Percentiles rank a stretch among this genome's conserved stretches.
Evolutionary conservation across 2,113 vertebrate species (phyloP).

Genomic region (Gambusia affinis): DNA sequence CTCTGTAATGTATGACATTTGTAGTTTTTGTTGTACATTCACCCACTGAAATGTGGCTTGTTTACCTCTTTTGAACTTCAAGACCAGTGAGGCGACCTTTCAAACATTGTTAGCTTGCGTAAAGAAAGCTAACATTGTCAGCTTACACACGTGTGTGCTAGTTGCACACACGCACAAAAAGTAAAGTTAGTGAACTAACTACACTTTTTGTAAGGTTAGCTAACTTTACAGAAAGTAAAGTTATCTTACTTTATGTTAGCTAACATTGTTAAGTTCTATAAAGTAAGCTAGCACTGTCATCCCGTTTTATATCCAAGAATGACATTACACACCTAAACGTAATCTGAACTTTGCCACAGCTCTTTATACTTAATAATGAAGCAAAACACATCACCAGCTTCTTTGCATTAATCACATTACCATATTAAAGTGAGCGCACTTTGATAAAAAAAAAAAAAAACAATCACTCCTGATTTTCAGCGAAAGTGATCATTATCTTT

Average conservation of each 20-base stretch:
- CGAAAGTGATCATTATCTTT: conserved; percentile 42
- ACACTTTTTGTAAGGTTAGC: too few relatives aligned
- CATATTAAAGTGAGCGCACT: conserved; percentile 42
- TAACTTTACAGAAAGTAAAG: too few relatives aligned
- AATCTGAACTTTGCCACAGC: conserved; percentile 54
- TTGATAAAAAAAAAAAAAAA: conserved; percentile 3
- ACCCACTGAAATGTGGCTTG: conserved; percentile 1
- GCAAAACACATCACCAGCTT: conserved; percentile 41
- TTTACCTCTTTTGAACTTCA: not conserved
- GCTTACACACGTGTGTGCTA: too few relatives aligned
- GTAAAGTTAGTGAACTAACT: too few relatives aligned
- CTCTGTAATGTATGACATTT: not conserved
- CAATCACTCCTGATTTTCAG: conserved; percentile 32
- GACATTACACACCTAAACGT: conserved; percentile 12
- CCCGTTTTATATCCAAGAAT: not conserved
- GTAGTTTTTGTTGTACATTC: too few relatives aligned
- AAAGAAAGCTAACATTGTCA: too few relatives aligned
- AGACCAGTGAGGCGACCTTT: conserved; percentile 31
- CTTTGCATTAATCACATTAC: conserved; percentile 30
- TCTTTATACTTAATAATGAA: conserved; percentile 39
- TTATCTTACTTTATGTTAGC: too few relatives aligned
- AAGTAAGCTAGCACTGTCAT: too few relatives aligned
- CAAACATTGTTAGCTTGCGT: not conserved
- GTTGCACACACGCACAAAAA: too few relatives aligned
- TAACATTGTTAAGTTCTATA: too few relatives aligned